Conservation (phyloP, 2,888 invertebrate species). For the Argynnis bischoffii region DNA sequence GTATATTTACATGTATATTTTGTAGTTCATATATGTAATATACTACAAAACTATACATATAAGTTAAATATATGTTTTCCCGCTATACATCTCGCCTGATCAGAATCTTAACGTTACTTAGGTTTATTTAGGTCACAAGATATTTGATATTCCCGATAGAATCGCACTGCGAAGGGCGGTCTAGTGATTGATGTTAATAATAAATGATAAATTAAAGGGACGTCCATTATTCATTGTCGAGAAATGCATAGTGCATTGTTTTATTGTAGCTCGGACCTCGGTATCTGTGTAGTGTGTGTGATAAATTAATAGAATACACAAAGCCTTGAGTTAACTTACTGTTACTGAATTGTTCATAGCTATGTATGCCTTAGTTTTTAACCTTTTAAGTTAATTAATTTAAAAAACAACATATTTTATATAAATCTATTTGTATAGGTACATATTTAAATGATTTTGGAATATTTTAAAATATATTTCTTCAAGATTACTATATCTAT, state of each 20-base stretch:
- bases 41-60: not conserved
- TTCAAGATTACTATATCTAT: no score
- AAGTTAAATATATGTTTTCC: not conserved
- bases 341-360: not conserved
- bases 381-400: no score
- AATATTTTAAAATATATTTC: no score
- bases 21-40: not conserved
- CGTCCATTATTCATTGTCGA: constrained; percentile 33
- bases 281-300: not conserved
- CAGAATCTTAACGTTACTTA: constrained; percentile 13
- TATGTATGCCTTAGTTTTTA: not conserved
- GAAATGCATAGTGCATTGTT: constrained; percentile 32
- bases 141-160: constrained; percentile 40
- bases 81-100: constrained; percentile 6
- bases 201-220: constrained; percentile 30
- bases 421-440: no score
- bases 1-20: not conserved
- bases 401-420: no score
- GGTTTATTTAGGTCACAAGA: constrained; percentile 41
- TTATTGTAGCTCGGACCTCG: constrained; percentile 10
- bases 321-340: not conserved
- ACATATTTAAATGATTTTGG: no score
- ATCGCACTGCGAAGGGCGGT: constrained; percentile 35
- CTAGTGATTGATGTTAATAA: constrained; percentile 16
- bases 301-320: constrained; percentile 12